Evolutionary conservation across 2,113 vertebrate genomes (phyloP).

Genomic region (Perognathus longimembris): DNA sequence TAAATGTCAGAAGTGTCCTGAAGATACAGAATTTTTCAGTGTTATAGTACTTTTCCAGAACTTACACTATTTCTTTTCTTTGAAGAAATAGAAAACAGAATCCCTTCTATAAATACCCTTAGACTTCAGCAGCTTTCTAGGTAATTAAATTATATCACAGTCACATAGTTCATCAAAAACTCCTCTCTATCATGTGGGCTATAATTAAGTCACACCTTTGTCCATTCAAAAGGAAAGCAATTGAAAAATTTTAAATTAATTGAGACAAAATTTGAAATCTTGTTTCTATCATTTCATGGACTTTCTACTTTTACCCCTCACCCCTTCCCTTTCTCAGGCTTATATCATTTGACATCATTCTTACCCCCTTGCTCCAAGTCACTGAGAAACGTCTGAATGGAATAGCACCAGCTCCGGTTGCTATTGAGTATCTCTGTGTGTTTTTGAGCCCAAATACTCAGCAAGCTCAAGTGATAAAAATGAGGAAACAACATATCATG

Average conservation of each 20-base stretch:
- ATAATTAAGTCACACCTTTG: background rate
- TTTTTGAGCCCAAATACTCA: background rate
- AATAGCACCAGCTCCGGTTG: background rate
- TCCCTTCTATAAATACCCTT: background rate
- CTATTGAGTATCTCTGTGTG: background rate
- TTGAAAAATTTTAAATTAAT: background rate
- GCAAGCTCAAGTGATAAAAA: background rate
- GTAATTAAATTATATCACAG: background rate
- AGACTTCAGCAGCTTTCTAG: background rate
- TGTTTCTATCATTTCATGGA: slow-evolving; percentile 13
- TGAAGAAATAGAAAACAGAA: background rate
- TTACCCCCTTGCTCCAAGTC: background rate
- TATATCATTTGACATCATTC: background rate
- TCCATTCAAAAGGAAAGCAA: background rate
- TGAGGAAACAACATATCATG: background rate
- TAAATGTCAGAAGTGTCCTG: background rate
- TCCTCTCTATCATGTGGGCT: background rate
- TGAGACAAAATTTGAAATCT: background rate
- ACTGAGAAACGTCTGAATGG: background rate
- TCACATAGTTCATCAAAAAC: background rate
- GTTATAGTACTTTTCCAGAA: background rate
- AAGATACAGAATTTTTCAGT: background rate
- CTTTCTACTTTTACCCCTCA: background rate
- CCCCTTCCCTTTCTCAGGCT: background rate
- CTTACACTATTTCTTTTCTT: background rate